phyloP scores from a whole-genome alignment of 2,888 invertebrate species.

The Prenolepis imparis region DNA sequence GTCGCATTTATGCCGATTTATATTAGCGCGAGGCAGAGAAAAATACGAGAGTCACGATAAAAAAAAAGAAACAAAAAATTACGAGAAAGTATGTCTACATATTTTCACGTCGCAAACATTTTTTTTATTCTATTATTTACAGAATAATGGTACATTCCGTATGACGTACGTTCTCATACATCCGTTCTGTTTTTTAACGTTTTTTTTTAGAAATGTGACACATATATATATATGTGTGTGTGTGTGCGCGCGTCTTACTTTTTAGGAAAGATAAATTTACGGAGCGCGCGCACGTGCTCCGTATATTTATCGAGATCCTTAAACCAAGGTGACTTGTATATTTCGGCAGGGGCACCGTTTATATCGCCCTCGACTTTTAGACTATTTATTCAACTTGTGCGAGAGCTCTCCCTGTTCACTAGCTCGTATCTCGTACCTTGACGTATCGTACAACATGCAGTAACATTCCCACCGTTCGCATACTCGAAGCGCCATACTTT shows the following conservation, averaged over 20 bases:
- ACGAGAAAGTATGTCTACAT: background rate
- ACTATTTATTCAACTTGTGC: constrained; percentile 31
- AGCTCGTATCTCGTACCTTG: constrained; percentile 19
- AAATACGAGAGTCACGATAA: background rate
- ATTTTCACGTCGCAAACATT: background rate
- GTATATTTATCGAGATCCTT: constrained; percentile 29
- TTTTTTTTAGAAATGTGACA: background rate
- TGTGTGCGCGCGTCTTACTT: background rate
- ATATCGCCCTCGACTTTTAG: background rate
- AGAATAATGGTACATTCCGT: background rate
- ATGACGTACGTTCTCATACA: background rate
- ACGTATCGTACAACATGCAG: background rate
- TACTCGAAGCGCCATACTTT: background rate
- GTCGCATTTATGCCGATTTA: background rate
- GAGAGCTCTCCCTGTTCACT: background rate
- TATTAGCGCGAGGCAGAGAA: background rate
- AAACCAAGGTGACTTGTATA: constrained; percentile 11
- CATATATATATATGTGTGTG: no score
- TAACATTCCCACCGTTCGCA: background rate
- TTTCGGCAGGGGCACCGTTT: constrained; percentile 8
- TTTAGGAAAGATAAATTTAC: constrained; percentile 23
- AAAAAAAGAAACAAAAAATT: background rate
- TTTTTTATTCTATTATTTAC: background rate
- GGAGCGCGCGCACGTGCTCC: background rate
- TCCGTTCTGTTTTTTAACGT: background rate